Evolutionary conservation across 2,113 vertebrate species (phyloP).

Genomic region (Mus pahari): DNA sequence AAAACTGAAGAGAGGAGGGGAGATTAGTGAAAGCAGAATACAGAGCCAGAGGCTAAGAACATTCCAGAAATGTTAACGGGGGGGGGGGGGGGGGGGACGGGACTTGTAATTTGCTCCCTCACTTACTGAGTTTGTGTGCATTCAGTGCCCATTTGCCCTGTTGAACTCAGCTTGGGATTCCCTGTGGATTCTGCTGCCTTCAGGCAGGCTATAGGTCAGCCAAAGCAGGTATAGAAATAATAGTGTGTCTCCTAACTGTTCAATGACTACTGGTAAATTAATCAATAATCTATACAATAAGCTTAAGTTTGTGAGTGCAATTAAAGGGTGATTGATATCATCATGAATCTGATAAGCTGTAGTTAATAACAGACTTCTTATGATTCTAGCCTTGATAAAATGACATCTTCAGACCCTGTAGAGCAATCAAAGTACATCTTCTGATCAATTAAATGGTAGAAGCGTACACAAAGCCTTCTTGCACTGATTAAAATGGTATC

Average conservation of each 20-base stretch:
- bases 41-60: conserved; percentile 40
- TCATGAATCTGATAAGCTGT: not conserved
- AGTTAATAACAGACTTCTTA: not conserved
- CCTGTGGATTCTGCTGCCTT: conserved; percentile 11
- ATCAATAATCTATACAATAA: conserved; percentile 6
- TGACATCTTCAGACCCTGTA: not conserved
- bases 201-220: conserved; percentile 30
- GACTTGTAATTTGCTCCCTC: conserved; percentile 9
- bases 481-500: not conserved
- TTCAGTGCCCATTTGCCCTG: conserved; percentile 55
- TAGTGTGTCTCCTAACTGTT: not conserved
- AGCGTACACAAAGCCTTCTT: not conserved
- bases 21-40: conserved; percentile 41
- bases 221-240: not conserved
- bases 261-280: conserved; percentile 30
- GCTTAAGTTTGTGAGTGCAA: not conserved
- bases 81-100: conserved; percentile 51
- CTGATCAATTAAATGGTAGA: not conserved
- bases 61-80: conserved; percentile 65
- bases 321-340: not conserved
- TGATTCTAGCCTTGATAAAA: conserved; percentile 11
- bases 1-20: conserved; percentile 37
- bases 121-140: conserved; percentile 42
- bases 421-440: not conserved
- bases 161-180: conserved; percentile 42